A percentile compares a stretch with the other conserved stretches of the same genome.
Conservation (phyloP, 2,113 vertebrate genomes). For the Chloropsis hardwickii region DNA sequence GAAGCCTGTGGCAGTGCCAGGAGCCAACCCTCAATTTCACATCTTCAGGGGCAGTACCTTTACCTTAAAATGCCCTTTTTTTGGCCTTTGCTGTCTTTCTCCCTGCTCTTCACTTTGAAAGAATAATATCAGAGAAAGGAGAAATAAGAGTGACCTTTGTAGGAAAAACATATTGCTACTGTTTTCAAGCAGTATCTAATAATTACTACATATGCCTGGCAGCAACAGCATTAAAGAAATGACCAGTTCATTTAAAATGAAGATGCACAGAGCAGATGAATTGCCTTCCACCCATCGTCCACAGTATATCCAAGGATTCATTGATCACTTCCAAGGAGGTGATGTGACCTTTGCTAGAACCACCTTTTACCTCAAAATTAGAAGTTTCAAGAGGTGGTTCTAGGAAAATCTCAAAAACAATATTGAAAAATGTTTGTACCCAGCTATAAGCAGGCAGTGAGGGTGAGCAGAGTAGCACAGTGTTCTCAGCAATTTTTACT, state of each 20-base stretch:
- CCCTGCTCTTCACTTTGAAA: not conserved
- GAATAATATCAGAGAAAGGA: not conserved
- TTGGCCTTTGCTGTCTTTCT: not conserved
- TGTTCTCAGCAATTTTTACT: not conserved
- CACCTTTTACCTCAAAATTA: not conserved
- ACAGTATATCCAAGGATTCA: not conserved
- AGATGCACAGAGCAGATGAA: not conserved
- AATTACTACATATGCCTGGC: not conserved
- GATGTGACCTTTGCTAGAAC: not conserved
- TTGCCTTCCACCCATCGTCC: not conserved
- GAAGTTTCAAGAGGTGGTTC: not conserved
- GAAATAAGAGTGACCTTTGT: not conserved
- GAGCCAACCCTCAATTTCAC: rapidly evolving
- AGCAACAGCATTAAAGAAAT: not conserved
- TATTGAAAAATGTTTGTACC: not conserved
- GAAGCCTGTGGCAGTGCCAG: not conserved
- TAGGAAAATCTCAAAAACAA: not conserved
- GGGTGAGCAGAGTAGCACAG: not conserved
- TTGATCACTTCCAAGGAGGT: not conserved
- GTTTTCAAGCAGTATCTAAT: not conserved
- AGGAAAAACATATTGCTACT: not conserved
- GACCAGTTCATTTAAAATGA: not conserved
- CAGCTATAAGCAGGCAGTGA: not conserved
- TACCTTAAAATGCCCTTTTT: not conserved
- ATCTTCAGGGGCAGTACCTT: no score